Percentiles rank a stretch among this genome's conserved stretches.
These are phyloP conservation scores for Labeo calbasu DNA, from an alignment of 2,797 vertebrate species.

Conservation along the genomic window DNA sequence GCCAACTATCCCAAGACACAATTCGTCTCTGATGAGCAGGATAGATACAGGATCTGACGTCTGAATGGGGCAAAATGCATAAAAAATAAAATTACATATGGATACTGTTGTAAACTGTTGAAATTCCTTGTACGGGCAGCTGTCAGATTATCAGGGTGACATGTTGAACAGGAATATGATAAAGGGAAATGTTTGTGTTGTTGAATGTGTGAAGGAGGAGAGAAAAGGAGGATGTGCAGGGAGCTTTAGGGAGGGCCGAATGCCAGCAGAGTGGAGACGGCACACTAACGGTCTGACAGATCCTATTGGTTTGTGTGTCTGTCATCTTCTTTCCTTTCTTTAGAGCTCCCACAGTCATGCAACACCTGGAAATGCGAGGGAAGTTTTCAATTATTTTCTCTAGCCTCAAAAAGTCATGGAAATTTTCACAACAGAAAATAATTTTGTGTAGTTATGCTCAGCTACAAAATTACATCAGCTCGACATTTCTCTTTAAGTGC, in stretches of 20 bases:
- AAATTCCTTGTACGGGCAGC: constrained; percentile 29
- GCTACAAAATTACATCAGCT: constrained; percentile 4
- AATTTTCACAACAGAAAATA: not conserved
- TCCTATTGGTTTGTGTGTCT: constrained; percentile 3
- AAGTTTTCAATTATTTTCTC: not conserved
- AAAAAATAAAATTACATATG: constrained; percentile 7
- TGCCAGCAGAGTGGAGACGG: not conserved
- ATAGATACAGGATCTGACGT: constrained; percentile 20
- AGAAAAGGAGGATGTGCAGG: constrained; percentile 2
- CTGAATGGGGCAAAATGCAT: not conserved
- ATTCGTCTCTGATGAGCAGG: not conserved
- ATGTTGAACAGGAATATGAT: constrained; percentile 36
- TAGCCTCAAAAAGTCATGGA: not conserved
- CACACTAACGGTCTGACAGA: not conserved
- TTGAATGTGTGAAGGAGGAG: constrained; percentile 25
- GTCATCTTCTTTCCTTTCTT: not conserved
- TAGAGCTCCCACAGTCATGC: not conserved
- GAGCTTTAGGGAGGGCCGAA: constrained; percentile 1
- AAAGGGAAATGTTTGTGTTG: constrained; percentile 20
- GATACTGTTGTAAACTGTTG: constrained; percentile 4
- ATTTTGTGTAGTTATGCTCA: not conserved
- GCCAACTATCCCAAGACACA: constrained; percentile 19
- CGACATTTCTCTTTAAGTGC: not conserved
- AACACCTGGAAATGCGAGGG: not conserved
- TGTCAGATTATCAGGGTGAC: constrained; percentile 19